Percentiles rank a stretch among this genome's conserved stretches.
phyloP scores from a whole-genome alignment of 2,113 vertebrate genomes.

The Caretta caretta region DNA sequence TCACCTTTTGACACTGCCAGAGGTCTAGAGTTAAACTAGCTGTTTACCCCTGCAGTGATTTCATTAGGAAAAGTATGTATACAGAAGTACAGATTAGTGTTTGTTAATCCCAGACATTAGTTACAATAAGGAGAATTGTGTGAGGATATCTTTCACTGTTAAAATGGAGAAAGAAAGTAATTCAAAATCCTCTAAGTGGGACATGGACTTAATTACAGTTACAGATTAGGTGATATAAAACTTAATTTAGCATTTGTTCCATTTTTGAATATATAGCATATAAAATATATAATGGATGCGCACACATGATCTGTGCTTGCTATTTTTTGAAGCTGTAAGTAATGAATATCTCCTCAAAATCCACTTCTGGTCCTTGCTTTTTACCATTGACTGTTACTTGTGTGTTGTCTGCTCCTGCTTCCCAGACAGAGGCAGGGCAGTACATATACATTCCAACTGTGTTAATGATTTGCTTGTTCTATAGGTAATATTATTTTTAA shows the following conservation, averaged over 20 bases:
- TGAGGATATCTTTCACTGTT: background rate
- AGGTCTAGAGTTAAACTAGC: background rate
- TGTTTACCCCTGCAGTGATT: slow-evolving; percentile 10
- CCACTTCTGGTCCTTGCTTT: background rate
- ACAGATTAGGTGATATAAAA: background rate
- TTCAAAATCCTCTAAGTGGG: background rate
- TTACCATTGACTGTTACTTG: background rate
- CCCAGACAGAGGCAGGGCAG: background rate
- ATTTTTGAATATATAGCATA: background rate
- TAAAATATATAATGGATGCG: background rate
- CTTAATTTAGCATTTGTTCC: background rate
- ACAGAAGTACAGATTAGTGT: background rate
- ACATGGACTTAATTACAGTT: background rate
- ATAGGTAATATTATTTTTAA: background rate
- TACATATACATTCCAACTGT: background rate
- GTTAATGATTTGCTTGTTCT: rapidly evolving
- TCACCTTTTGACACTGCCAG: background rate
- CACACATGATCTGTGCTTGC: background rate
- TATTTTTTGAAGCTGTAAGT: background rate
- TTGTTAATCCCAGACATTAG: background rate
- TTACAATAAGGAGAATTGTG: background rate
- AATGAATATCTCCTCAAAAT: background rate
- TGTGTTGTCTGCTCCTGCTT: background rate
- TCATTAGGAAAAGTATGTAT: slow-evolving; percentile 19
- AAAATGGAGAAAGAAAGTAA: too few species aligned